Conservation (phyloP, 2,888 invertebrate genomes). For the Branchipolynoe longqiensis region DNA sequence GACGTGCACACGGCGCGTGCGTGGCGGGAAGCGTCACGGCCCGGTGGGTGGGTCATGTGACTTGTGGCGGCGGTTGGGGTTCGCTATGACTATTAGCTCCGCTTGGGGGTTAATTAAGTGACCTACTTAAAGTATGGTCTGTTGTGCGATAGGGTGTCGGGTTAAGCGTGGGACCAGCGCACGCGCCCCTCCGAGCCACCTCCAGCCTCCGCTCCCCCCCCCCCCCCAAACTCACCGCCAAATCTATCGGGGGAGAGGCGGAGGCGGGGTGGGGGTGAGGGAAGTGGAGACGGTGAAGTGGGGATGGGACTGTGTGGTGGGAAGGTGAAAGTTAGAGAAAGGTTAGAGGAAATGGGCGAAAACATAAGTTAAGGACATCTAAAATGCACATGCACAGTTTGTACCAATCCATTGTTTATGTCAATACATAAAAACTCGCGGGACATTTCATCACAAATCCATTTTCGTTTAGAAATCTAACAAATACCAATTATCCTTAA, state of each 20-base stretch:
- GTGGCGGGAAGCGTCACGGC: neutral
- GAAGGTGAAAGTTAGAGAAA: too few relatives aligned
- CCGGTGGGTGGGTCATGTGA: slow-evolving; percentile 6
- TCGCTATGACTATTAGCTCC: slow-evolving; percentile 22
- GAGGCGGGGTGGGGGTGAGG: neutral
- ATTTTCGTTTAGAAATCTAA: too few relatives aligned
- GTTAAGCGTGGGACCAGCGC: neutral
- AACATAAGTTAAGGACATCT: too few relatives aligned
- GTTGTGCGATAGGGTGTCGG: neutral
- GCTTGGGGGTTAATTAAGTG: slow-evolving; percentile 34
- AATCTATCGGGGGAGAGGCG: neutral
- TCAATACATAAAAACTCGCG: too few relatives aligned
- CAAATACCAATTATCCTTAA: too few relatives aligned
- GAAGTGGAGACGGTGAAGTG: too few relatives aligned
- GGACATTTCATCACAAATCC: too few relatives aligned
- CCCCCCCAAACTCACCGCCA: neutral
- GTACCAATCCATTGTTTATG: too few relatives aligned
- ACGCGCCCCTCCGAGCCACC: too few relatives aligned
- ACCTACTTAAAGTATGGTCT: neutral
- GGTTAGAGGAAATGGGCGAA: too few relatives aligned
- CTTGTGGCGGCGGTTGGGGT: slow-evolving; percentile 13
- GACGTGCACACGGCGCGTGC: neutral
- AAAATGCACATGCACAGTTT: too few relatives aligned
- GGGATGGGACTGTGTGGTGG: too few relatives aligned
- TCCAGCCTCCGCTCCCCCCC: neutral